Percentiles rank a stretch among this genome's conserved stretches.
Conservation (phyloP, 2,113 vertebrate genomes). For the Piaya cayana region DNA sequence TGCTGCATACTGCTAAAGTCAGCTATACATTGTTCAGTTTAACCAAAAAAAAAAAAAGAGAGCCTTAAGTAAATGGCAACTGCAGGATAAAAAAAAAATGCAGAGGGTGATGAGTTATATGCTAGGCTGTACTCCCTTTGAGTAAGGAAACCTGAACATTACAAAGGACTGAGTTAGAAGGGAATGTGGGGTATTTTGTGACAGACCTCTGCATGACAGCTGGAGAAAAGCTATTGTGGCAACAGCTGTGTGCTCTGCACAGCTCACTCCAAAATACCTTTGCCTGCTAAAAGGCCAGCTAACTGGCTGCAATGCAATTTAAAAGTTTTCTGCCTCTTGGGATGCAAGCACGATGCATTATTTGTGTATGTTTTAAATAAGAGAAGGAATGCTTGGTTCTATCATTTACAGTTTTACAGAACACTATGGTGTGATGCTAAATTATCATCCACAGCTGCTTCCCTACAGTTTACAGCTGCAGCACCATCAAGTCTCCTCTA, state of each 20-base stretch:
- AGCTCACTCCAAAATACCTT: slow-evolving; percentile 72
- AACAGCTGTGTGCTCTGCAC: slow-evolving; percentile 77
- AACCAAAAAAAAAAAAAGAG: neutral
- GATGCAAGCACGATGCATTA: slow-evolving; percentile 22
- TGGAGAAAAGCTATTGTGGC: slow-evolving; percentile 74
- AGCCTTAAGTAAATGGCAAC: slow-evolving; percentile 38
- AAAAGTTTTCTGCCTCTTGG: slow-evolving; percentile 26
- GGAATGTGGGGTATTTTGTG: slow-evolving; percentile 77
- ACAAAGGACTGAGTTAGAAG: slow-evolving; percentile 65
- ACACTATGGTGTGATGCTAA: neutral
- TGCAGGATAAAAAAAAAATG: slow-evolving; percentile 23
- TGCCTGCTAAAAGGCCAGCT: slow-evolving; percentile 23
- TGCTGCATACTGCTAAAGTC: neutral
- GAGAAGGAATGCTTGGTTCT: slow-evolving; percentile 30
- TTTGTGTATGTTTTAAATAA: slow-evolving; percentile 35
- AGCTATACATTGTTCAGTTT: neutral
- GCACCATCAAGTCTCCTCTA: slow-evolving; percentile 13
- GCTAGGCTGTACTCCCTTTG: slow-evolving; percentile 48
- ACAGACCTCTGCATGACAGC: slow-evolving; percentile 78
- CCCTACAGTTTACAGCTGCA: neutral
- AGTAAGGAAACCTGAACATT: slow-evolving; percentile 61
- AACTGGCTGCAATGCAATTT: slow-evolving; percentile 7
- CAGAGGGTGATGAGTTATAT: slow-evolving; percentile 36
- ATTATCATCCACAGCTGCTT: neutral
- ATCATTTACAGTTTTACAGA: neutral